Conservation (phyloP, 2,888 invertebrate species). For the Actias luna region DNA sequence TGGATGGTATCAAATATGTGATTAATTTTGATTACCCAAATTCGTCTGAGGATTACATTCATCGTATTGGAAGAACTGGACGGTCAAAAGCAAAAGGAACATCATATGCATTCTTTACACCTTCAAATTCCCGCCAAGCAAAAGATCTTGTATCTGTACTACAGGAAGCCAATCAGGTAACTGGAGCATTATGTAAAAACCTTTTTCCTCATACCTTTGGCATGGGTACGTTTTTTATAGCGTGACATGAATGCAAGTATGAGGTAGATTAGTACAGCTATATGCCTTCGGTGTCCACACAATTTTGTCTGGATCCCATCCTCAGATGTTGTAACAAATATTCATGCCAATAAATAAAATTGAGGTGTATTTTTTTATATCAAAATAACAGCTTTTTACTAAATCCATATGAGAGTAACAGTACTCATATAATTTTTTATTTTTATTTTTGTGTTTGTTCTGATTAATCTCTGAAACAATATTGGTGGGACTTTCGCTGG, state of each 20-base stretch:
- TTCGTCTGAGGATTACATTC: constrained; percentile 97
- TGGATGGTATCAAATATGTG: constrained; percentile 97
- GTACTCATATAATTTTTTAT: too few relatives aligned
- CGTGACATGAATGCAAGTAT: constrained; percentile 89
- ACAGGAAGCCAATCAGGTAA: constrained; percentile 93
- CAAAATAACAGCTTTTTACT: too few relatives aligned
- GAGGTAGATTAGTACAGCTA: constrained; percentile 86
- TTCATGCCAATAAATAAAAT: not conserved
- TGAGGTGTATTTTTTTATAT: too few relatives aligned
- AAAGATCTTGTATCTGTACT: constrained; percentile 94
- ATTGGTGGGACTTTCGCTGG: too few relatives aligned
- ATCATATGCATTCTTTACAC: constrained; percentile 97
- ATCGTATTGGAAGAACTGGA: constrained; percentile 96
- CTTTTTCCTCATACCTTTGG: constrained; percentile 86
- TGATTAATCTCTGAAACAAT: too few relatives aligned
- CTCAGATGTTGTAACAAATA: constrained; percentile 84
- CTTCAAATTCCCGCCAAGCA: constrained; percentile 92
- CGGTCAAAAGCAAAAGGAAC: constrained; percentile 93
- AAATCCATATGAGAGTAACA: too few relatives aligned
- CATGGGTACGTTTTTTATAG: constrained; percentile 85
- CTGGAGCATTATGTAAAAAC: constrained; percentile 28
- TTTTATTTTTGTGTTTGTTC: too few relatives aligned
- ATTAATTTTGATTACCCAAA: constrained; percentile 98
- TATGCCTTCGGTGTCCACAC: constrained; percentile 92
- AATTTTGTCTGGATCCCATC: constrained; percentile 87